phyloP scores from a whole-genome alignment of 30 jellyfish, hydroid and myxozoan genomes.

The Pseudorhiza aurosa region DNA sequence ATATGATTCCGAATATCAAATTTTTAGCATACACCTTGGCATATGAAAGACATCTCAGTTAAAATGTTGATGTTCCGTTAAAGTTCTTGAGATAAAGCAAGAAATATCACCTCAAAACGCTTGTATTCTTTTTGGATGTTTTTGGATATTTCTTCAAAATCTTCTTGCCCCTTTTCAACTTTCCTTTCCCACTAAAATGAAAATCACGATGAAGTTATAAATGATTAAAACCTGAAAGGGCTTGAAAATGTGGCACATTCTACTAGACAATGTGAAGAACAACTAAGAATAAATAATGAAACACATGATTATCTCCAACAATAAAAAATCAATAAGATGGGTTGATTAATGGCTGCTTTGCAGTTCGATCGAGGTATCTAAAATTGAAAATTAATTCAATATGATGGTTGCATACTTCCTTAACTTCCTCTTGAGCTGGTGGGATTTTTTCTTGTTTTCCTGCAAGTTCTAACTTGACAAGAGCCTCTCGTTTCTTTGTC shows the following conservation, averaged over 20 bases:
- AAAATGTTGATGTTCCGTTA: no score
- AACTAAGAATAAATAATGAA: no score
- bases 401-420: slow-evolving; percentile 74
- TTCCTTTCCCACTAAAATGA: slow-evolving; percentile 92
- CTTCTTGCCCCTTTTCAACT: slow-evolving; percentile 95
- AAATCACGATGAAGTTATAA: no score
- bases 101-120: slow-evolving; percentile 75
- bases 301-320: neutral
- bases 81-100: neutral
- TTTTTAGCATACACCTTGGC: no score
- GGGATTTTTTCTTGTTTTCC: slow-evolving; percentile 88
- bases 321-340: neutral
- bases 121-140: slow-evolving; percentile 69
- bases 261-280: neutral
- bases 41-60: no score
- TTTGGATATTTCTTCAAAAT: slow-evolving; percentile 83
- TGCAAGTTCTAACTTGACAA: slow-evolving; percentile 80
- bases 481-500: slow-evolving; percentile 88
- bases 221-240: no score
- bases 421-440: slow-evolving; percentile 92
- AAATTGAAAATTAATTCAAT: neutral
- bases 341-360: slow-evolving; percentile 78
- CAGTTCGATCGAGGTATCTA: slow-evolving; percentile 84
- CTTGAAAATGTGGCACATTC: no score
- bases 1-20: no score